Conservation (phyloP, 1,140 invertebrate genomes). For the Hyposmocoma kahamanoa region DNA sequence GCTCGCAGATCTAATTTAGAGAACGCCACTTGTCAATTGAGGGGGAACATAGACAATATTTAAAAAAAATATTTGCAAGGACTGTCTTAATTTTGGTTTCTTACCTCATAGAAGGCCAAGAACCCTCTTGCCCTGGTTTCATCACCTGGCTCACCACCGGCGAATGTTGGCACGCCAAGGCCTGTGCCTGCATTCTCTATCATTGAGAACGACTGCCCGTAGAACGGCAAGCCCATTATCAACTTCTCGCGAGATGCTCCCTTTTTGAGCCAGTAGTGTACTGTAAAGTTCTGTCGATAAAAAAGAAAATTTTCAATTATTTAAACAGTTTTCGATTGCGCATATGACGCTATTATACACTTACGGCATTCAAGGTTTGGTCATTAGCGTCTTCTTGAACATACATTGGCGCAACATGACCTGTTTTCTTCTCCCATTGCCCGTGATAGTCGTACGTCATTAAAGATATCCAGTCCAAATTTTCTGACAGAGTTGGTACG, state of each 20-base stretch:
- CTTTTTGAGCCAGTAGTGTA: conserved; percentile 86
- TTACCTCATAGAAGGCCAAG: conserved; percentile 89
- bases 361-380: conserved; percentile 84
- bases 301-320: neutral
- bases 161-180: conserved; percentile 80
- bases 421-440: conserved; percentile 92
- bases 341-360: conserved; percentile 15
- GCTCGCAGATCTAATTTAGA: conserved; percentile 80
- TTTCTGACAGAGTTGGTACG: conserved; percentile 78
- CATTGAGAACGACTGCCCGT: conserved; percentile 89
- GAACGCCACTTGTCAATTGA: no score
- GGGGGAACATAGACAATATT: no score
- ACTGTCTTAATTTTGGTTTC: neutral
- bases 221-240: conserved; percentile 88
- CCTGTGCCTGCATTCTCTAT: conserved; percentile 77
- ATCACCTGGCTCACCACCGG: conserved; percentile 85
- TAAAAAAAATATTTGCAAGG: no score
- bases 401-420: conserved; percentile 90
- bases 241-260: conserved; percentile 85
- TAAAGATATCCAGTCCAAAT: conserved; percentile 91
- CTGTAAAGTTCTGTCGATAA: conserved; percentile 82
- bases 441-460: conserved; percentile 95
- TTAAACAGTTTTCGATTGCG: neutral
- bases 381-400: conserved; percentile 81
- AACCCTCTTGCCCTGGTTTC: conserved; percentile 87